phyloP scores from a whole-genome alignment of 2,797 vertebrate species.

The Remorina albescens region DNA sequence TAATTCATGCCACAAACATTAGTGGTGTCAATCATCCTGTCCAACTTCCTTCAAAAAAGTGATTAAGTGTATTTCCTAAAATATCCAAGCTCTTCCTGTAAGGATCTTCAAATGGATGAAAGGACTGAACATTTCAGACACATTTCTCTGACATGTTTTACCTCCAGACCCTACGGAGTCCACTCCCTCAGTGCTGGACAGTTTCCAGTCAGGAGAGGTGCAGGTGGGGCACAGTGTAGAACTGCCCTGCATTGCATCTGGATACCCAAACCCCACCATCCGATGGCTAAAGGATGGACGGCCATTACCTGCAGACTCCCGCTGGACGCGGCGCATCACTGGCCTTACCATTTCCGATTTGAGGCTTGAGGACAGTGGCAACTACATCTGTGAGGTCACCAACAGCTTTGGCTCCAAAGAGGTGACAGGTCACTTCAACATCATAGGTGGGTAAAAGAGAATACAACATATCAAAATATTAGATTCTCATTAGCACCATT shows the following conservation, averaged over 20 bases:
- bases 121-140: not conserved
- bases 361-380: conserved; percentile 94
- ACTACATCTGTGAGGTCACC: conserved; percentile 98
- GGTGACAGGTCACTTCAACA: conserved; percentile 92
- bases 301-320: conserved; percentile 91
- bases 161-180: conserved; percentile 92
- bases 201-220: conserved; percentile 94
- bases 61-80: not conserved
- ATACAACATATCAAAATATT: not conserved
- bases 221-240: conserved; percentile 91
- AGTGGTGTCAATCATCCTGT: not conserved
- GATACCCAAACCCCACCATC: conserved; percentile 94
- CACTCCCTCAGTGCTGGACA: conserved; percentile 94
- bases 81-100: not conserved
- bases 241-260: conserved; percentile 95
- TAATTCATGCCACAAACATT: not conserved
- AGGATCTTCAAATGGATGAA: not conserved
- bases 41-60: not conserved
- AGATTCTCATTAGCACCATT: not conserved
- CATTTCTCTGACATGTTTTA: not conserved
- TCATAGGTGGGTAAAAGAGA: conserved; percentile 88
- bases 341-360: conserved; percentile 94
- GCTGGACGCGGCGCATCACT: conserved; percentile 93
- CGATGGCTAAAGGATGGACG: conserved; percentile 97
- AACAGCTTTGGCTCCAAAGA: conserved; percentile 98